phyloP scores from a whole-genome alignment of 2,113 vertebrate genomes.

The Odocoileus virginianus region DNA sequence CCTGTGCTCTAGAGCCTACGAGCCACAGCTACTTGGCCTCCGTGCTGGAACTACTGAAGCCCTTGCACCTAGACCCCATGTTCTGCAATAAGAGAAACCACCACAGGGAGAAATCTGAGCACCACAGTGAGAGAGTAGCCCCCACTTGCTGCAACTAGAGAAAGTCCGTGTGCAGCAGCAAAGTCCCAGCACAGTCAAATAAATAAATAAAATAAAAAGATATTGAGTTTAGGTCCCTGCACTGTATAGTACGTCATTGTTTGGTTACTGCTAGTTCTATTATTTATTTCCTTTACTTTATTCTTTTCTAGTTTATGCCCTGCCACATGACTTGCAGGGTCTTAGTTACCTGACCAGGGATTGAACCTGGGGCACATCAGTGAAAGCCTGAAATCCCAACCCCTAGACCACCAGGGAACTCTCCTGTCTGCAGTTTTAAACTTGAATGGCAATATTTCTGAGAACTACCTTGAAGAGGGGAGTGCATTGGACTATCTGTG shows the following conservation, averaged over 20 bases:
- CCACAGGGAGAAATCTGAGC: not conserved
- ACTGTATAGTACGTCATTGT: not conserved
- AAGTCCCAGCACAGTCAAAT: not conserved
- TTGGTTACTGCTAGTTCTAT: not conserved
- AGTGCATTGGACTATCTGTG: not conserved
- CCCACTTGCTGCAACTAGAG: not conserved
- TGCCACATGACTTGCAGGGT: not conserved
- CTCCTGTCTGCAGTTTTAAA: not conserved
- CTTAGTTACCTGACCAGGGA: not conserved
- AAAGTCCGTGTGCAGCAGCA: not conserved
- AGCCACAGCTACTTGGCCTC: not conserved
- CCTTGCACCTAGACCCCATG: not conserved
- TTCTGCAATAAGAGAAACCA: not conserved
- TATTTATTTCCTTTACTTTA: not conserved
- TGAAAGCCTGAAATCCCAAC: not conserved
- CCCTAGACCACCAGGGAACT: not conserved
- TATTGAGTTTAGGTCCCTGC: not conserved
- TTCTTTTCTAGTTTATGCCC: not conserved
- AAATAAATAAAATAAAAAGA: not conserved
- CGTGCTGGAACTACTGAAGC: not conserved
- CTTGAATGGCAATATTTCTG: not conserved
- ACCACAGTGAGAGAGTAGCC: fast-evolving
- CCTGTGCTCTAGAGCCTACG: not conserved
- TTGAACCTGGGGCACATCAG: not conserved
- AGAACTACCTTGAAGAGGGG: not conserved